Evolutionary conservation across 2,113 vertebrate genomes (phyloP).

Genomic region (Lonchura striata): DNA sequence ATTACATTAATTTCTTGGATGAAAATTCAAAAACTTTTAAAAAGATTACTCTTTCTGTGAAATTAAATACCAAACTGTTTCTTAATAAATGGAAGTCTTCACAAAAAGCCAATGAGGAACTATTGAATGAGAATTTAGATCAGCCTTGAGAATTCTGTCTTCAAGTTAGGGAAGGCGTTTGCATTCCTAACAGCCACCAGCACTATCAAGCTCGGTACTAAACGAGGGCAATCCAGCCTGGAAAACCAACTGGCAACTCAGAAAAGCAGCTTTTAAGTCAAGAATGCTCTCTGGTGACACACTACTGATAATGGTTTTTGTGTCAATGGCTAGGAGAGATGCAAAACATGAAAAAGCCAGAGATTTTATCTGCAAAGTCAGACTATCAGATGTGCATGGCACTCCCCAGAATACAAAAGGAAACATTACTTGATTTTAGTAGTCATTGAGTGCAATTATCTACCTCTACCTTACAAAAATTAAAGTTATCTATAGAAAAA

Average conservation of each 20-base stretch:
- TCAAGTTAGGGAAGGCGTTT: not conserved
- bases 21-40: conserved; percentile 1
- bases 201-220: conserved; percentile 8
- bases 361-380: not conserved
- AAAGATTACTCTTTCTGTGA: not conserved
- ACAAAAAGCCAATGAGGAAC: not conserved
- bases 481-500: conserved; percentile 30
- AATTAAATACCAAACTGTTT: not conserved
- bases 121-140: not conserved
- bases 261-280: not conserved
- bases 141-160: not conserved
- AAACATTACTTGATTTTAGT: not conserved
- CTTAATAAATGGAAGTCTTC: conserved; percentile 4
- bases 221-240: not conserved
- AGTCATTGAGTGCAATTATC: not conserved
- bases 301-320: not conserved
- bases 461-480: conserved; percentile 42
- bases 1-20: not conserved
- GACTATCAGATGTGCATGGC: not conserved
- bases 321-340: not conserved
- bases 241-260: conserved; percentile 3
- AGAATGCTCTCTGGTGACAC: conserved; percentile 28
- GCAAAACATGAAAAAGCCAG: not conserved
- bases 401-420: not conserved
- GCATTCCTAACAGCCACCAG: conserved; percentile 19